These are phyloP conservation scores for Himalopsyche phryganea DNA, from an alignment of 1,140 invertebrate species.

Conservation along the genomic window DNA sequence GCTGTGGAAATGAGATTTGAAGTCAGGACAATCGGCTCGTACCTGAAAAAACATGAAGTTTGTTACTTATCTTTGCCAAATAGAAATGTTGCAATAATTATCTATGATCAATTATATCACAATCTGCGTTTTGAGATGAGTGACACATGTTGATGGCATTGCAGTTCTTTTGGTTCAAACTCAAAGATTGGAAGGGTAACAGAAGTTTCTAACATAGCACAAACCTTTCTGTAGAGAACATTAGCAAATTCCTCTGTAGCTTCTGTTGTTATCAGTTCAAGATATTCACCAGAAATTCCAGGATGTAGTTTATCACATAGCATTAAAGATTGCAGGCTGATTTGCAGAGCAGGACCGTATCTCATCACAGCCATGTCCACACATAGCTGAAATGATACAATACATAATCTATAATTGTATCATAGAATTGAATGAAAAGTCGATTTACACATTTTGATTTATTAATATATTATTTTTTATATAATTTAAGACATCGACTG, in stretches of 20 bases:
- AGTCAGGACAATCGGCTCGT: constrained; percentile 76
- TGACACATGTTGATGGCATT: too few species aligned
- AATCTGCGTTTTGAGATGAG: too few species aligned
- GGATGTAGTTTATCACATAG: constrained; percentile 80
- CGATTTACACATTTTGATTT: too few species aligned
- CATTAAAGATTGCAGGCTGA: constrained; percentile 66
- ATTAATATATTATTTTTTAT: neutral
- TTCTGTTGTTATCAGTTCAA: constrained; percentile 69
- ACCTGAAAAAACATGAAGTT: constrained; percentile 53
- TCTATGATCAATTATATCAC: too few species aligned
- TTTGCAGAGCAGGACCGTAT: constrained; percentile 74
- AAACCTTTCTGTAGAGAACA: constrained; percentile 72
- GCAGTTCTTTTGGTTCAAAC: too few species aligned
- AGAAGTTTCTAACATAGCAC: too few species aligned
- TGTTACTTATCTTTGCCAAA: neutral
- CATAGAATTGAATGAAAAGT: too few species aligned
- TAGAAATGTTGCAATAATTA: too few species aligned
- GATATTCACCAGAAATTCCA: constrained; percentile 69
- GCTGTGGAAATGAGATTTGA: constrained; percentile 74
- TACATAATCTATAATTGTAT: too few species aligned
- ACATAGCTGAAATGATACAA: constrained; percentile 47
- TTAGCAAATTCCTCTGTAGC: constrained; percentile 62
- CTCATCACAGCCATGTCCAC: constrained; percentile 74
- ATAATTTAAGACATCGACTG: too few species aligned
- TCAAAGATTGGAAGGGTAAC: too few species aligned